Conservation (phyloP, 2,797 vertebrate genomes). For the Rhincodon typus region DNA sequence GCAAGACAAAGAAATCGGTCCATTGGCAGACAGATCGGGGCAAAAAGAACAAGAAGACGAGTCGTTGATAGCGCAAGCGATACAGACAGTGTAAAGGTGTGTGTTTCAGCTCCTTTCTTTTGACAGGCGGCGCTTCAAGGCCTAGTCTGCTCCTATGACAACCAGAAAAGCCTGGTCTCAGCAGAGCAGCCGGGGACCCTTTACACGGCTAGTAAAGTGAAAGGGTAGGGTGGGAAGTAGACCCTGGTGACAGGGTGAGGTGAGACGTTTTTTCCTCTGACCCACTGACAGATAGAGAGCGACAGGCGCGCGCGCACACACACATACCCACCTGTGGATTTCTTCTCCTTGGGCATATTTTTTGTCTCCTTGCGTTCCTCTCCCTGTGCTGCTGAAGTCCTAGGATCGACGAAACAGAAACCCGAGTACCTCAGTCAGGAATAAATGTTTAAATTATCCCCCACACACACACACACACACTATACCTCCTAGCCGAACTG, state of each 20-base stretch:
- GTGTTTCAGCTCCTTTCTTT: not conserved
- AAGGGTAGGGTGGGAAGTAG: not conserved
- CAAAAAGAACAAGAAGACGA: not conserved
- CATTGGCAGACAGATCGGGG: not conserved
- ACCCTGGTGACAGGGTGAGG: no score
- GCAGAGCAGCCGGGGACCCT: not conserved
- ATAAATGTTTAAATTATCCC: not conserved
- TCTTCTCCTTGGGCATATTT: slow-evolving; percentile 32
- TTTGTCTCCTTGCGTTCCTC: not conserved
- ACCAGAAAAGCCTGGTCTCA: not conserved
- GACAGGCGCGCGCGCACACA: not conserved
- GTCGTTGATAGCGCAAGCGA: not conserved
- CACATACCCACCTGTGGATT: slow-evolving; percentile 33
- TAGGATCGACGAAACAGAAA: not conserved
- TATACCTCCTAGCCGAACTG: no score
- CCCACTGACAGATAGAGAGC: slow-evolving; percentile 8
- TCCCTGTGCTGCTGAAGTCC: not conserved
- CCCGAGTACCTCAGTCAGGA: not conserved
- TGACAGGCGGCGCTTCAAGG: slow-evolving; percentile 13
- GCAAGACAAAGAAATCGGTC: not conserved
- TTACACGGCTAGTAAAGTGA: not conserved
- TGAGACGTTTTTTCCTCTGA: not conserved
- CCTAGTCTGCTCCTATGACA: not conserved
- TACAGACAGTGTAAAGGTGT: not conserved
- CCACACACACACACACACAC: no score